Base-by-base conservation (phyloP, 2,797 vertebrate genomes). In the Petrocephalus sullivani region DNA sequence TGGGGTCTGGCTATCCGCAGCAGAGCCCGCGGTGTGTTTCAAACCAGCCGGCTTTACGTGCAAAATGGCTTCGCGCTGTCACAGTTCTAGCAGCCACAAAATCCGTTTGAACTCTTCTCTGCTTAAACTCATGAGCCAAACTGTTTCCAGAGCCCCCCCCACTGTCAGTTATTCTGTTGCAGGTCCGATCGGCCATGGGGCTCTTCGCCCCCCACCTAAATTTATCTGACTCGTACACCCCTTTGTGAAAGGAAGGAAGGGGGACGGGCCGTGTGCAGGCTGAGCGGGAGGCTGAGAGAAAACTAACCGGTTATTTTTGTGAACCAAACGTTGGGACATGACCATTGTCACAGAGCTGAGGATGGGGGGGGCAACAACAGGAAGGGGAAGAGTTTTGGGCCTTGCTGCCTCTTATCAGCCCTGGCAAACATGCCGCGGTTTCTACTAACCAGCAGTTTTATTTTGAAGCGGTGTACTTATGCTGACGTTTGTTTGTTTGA, bases 361-460 rank as follows among this genome's bases (percentile, higher is more conserved):
- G 10, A 56, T 56, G 19, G 58, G 60, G 60, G 60, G 56, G 57
- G 49, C 53, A 57, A 49, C 87, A 56, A 88, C 87, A 88, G 89
- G 89, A 89, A 89, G 33, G 84, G 71, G 89, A 86, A 86, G 54
- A 54, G 67, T 56, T 57, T 60, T 0, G 23, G 51, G 82, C 58
- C 10, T 23, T 33, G 12, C 21, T 58, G 85, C 21, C 61, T 53
- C 83, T 89, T 89, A 89, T 89, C 89, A 89, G 81, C 28, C 60
- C 51, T 23, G n/a, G 61, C 89, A 89, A 85, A 49, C 60, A 89
- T 64, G 19, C 87, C 86, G 89, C 88, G 89, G 89, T 89, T 89
- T 88, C 41, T 46, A 23, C 10, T 49, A 81, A 21, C 58, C 54
- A 12, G 53, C 51, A 51, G n/a, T 54, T 84, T 84, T 28, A 84